phyloP scores from a whole-genome alignment of 2,113 vertebrate genomes.

The Brienomyrus brachyistius region DNA sequence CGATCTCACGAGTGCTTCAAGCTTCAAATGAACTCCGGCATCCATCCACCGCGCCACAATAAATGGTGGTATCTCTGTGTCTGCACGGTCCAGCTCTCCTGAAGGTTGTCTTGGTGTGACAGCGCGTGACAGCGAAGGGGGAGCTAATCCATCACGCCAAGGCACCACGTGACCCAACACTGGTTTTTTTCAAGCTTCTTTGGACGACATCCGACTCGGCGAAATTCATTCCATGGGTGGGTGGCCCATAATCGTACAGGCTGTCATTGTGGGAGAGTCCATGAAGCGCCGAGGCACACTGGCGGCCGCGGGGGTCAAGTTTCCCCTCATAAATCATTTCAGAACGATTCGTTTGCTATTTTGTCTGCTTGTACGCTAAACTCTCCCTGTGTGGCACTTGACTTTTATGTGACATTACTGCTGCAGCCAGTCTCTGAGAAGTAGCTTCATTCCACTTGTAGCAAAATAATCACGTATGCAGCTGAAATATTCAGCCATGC shows the following conservation, averaged over 20 bases:
- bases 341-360: background rate
- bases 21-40: slow-evolving; percentile 6
- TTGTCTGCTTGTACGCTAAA: background rate
- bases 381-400: background rate
- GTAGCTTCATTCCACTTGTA: background rate
- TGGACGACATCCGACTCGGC: background rate
- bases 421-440: background rate
- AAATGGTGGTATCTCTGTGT: slow-evolving; percentile 6
- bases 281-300: background rate
- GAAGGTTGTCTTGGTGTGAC: background rate
- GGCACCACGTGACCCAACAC: background rate
- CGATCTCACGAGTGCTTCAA: background rate
- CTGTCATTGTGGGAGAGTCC: background rate
- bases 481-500: background rate
- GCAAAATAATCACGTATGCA: background rate
- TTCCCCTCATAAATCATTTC: slow-evolving; percentile 4
- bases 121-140: background rate
- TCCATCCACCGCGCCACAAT: background rate
- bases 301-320: background rate
- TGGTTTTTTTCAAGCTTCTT: background rate
- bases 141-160: background rate
- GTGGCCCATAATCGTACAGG: background rate
- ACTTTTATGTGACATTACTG: background rate
- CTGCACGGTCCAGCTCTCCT: background rate
- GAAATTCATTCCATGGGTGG: background rate